A percentile compares a stretch with the other conserved stretches of the same genome.
Evolutionary conservation across 2,113 vertebrate genomes (phyloP).

Genomic region (Excalfactoria chinensis): DNA sequence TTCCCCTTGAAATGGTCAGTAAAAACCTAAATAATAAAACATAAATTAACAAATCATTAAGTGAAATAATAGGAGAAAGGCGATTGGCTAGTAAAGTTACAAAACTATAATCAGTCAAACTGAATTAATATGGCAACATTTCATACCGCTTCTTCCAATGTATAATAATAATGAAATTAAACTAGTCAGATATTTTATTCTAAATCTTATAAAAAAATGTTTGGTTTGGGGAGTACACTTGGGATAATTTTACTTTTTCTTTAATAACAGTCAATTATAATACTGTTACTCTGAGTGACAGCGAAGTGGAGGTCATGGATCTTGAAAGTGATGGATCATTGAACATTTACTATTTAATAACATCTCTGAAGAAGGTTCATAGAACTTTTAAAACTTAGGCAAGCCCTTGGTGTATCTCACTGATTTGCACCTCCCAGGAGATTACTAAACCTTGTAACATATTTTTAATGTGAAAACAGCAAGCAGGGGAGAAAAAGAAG

Average conservation of each 20-base stretch:
- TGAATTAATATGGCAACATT: not conserved
- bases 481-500: conserved; percentile 33
- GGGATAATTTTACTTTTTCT: not conserved
- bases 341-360: conserved; percentile 22
- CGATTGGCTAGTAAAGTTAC: not conserved
- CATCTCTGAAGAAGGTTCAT: not conserved
- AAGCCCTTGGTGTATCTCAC: not conserved
- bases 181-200: not conserved
- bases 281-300: not conserved
- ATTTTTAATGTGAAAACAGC: conserved; percentile 21
- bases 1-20: too few relatives aligned
- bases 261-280: not conserved
- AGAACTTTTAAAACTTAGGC: conserved; percentile 7
- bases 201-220: not conserved
- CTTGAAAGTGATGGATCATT: conserved; percentile 10
- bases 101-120: not conserved
- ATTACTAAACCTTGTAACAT: conserved; percentile 17
- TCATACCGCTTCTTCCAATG: not conserved
- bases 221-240: not conserved
- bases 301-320: not conserved
- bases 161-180: not conserved
- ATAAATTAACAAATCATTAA: not conserved
- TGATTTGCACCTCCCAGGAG: conserved; percentile 40
- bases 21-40: not conserved
- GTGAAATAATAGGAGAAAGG: not conserved